These are phyloP conservation scores for Rhagoletis pomonella DNA, from an alignment of 1,140 invertebrate genomes.

Conservation along the genomic window DNA sequence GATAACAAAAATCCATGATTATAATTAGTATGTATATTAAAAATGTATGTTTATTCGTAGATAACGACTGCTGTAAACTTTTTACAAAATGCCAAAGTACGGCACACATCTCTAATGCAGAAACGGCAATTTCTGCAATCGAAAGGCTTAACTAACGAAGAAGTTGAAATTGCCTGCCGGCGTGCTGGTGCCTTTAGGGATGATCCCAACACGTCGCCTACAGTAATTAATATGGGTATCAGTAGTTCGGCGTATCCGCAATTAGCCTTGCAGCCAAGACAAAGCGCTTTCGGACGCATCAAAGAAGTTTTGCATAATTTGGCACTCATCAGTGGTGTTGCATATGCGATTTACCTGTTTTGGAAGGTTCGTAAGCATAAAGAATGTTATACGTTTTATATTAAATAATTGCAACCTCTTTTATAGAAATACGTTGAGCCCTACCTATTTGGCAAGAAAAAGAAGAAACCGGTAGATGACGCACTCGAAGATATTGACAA, in stretches of 20 bases:
- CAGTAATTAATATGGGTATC: slow-evolving; percentile 71
- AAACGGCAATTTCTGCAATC: slow-evolving; percentile 86
- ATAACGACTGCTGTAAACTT: slow-evolving; percentile 90
- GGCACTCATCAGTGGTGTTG: slow-evolving; percentile 81
- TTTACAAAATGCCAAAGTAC: slow-evolving; percentile 88
- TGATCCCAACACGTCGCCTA: slow-evolving; percentile 65
- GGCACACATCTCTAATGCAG: slow-evolving; percentile 81
- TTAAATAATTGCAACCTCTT: background rate
- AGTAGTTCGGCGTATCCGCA: slow-evolving; percentile 65
- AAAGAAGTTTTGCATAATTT: slow-evolving; percentile 82
- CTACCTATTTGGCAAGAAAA: slow-evolving; percentile 80
- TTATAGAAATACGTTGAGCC: slow-evolving; percentile 81
- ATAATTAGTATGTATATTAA: slow-evolving; percentile 29
- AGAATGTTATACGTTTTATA: slow-evolving; percentile 16
- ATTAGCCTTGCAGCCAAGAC: slow-evolving; percentile 69
- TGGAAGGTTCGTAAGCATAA: slow-evolving; percentile 78
- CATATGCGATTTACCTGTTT: slow-evolving; percentile 83
- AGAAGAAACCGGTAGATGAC: slow-evolving; percentile 78
- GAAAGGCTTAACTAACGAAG: slow-evolving; percentile 88
- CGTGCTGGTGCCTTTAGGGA: slow-evolving; percentile 75
- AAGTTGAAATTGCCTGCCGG: slow-evolving; percentile 84
- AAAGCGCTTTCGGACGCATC: slow-evolving; percentile 75
- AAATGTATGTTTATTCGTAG: slow-evolving; percentile 73
- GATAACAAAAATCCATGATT: background rate
- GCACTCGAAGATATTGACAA: slow-evolving; percentile 80